A percentile compares a stretch with the other conserved stretches of the same genome.
Evolutionary conservation across 2,888 invertebrate genomes (phyloP).

Genomic region (Amaurobius ferox): DNA sequence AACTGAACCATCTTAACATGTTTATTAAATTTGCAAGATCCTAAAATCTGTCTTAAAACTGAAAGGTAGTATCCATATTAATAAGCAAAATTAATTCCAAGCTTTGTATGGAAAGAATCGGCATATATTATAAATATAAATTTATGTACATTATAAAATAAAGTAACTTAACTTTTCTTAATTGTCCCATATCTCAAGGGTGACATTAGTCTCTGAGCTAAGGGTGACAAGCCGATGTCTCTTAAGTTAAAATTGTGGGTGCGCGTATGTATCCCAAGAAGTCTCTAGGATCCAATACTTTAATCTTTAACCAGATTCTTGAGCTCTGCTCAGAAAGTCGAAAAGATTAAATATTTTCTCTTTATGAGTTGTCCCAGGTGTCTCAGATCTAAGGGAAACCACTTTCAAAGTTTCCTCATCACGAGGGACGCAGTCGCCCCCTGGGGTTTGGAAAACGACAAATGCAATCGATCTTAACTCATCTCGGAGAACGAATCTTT

Average conservation of each 20-base stretch:
- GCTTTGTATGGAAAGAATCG: not conserved
- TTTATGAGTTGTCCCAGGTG: slow-evolving; percentile 55
- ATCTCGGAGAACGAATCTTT: slow-evolving; percentile 61
- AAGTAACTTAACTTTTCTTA: slow-evolving; percentile 8
- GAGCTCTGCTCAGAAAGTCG: slow-evolving; percentile 35
- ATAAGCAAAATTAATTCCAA: too few relatives aligned
- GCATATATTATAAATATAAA: slow-evolving; percentile 3
- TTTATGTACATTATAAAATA: slow-evolving; percentile 7
- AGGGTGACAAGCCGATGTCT: slow-evolving; percentile 7
- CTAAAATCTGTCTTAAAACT: too few relatives aligned
- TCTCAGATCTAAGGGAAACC: slow-evolving; percentile 67
- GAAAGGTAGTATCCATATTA: too few relatives aligned
- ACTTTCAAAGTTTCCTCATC: slow-evolving; percentile 66
- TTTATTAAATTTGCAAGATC: too few relatives aligned
- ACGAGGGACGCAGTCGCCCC: slow-evolving; percentile 23
- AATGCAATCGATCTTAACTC: slow-evolving; percentile 61
- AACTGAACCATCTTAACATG: too few relatives aligned
- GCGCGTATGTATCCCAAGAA: slow-evolving; percentile 21
- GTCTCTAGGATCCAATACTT: slow-evolving; percentile 52
- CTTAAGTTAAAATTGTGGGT: slow-evolving; percentile 9
- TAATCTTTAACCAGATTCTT: slow-evolving; percentile 56
- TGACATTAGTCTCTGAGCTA: not conserved
- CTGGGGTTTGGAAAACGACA: slow-evolving; percentile 56
- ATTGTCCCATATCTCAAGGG: not conserved
- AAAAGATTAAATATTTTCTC: slow-evolving; percentile 70